A percentile compares a stretch with the other conserved stretches of the same genome.
Evolutionary conservation across 2,113 vertebrate species (phyloP).

Genomic region (Opisthocomus hoazin): DNA sequence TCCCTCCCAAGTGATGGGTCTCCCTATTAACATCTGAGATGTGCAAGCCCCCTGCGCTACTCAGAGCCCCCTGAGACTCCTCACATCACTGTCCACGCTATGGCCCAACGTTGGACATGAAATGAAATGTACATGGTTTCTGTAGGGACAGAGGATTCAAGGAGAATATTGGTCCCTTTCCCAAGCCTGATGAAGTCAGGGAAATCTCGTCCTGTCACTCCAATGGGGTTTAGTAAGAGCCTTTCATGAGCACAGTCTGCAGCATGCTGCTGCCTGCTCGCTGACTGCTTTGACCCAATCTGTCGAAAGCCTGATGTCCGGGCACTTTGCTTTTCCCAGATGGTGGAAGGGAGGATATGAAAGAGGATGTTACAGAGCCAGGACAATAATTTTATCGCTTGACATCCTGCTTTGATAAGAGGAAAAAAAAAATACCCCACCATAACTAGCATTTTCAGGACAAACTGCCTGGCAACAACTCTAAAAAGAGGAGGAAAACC

Average conservation of each 20-base stretch:
- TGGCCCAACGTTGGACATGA: background rate
- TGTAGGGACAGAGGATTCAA: background rate
- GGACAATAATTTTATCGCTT: constrained; percentile 15
- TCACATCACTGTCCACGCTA: background rate
- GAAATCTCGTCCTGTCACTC: background rate
- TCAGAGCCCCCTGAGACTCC: background rate
- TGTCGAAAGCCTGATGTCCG: background rate
- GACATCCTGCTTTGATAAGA: constrained; percentile 11
- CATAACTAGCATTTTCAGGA: background rate
- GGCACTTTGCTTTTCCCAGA: background rate
- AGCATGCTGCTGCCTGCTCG: background rate
- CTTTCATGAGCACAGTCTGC: background rate
- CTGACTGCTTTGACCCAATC: background rate
- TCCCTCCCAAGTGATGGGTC: too few relatives aligned
- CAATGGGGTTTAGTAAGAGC: background rate
- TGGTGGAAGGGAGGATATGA: constrained; percentile 18
- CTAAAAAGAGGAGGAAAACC: background rate
- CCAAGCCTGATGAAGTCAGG: background rate
- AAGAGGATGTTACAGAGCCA: constrained; percentile 24
- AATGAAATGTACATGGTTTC: background rate
- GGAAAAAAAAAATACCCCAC: background rate
- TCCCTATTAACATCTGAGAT: background rate
- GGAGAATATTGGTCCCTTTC: background rate
- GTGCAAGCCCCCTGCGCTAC: fast-evolving
- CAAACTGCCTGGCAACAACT: background rate